Evolutionary conservation across 2,797 vertebrate species (phyloP).

Genomic region (Pipistrellus nathusii): DNA sequence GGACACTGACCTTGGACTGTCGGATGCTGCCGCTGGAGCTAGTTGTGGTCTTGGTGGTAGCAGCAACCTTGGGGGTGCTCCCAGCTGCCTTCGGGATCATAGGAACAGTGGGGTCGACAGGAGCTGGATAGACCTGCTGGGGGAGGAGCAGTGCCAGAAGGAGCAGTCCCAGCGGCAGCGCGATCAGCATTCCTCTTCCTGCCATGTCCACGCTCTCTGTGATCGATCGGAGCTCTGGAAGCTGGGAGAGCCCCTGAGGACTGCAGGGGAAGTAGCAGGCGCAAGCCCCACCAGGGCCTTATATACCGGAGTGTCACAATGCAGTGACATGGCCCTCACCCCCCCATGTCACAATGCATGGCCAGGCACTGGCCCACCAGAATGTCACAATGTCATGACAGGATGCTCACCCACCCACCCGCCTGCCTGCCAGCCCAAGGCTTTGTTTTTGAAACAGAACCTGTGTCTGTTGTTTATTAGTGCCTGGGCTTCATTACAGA

Average conservation of each 20-base stretch:
- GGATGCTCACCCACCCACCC: neutral
- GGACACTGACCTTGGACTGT: neutral
- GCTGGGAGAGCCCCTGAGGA: neutral
- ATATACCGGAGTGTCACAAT: neutral
- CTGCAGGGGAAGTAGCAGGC: fast-evolving
- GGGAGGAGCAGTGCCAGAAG: constrained; percentile 7
- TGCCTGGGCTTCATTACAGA: neutral
- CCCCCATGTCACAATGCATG: neutral
- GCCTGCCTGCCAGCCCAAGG: neutral
- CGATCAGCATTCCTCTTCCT: neutral
- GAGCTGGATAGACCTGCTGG: fast-evolving
- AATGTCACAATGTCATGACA: neutral
- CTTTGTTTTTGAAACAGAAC: neutral
- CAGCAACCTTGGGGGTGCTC: fast-evolving
- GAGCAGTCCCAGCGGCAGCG: constrained; percentile 49
- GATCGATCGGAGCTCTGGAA: neutral
- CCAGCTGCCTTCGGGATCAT: fast-evolving
- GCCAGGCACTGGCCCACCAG: neutral
- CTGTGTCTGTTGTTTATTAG: too few species aligned
- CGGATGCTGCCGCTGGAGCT: neutral
- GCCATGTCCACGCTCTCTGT: neutral
- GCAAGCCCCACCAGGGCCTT: fast-evolving
- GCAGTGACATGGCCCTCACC: neutral
- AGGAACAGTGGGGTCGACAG: fast-evolving
- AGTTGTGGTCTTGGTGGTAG: fast-evolving